Percentiles rank a stretch among this genome's conserved stretches.
Evolutionary conservation across 2,113 vertebrate species (phyloP).

Genomic region (Silurus meridionalis): DNA sequence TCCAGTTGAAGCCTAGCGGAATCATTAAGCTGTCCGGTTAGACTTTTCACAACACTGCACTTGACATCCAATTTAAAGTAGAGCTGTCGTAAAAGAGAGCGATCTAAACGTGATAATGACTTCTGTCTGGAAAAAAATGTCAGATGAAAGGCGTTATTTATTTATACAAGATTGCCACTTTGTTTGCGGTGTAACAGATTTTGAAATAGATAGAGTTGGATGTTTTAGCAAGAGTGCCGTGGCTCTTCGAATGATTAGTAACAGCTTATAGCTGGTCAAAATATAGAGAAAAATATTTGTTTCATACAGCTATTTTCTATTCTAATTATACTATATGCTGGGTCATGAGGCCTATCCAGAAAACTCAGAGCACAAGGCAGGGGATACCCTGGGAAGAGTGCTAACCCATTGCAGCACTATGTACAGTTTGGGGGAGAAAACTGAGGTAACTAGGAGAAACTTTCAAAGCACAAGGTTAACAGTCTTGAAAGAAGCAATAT

Average conservation of each 20-base stretch:
- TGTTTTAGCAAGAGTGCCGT: background rate
- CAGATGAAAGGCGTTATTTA: background rate
- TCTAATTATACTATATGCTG: too few relatives aligned
- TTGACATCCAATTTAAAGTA: conserved; percentile 27
- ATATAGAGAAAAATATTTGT: background rate
- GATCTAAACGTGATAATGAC: conserved; percentile 18
- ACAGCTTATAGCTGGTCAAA: background rate
- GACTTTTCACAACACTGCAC: background rate
- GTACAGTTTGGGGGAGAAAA: too few relatives aligned
- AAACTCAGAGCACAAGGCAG: too few relatives aligned
- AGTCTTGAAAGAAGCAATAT: too few relatives aligned
- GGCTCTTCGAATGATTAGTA: background rate
- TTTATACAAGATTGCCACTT: background rate
- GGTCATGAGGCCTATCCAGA: too few relatives aligned
- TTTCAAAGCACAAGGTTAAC: too few relatives aligned
- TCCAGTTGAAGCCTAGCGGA: conserved; percentile 25
- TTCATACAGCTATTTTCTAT: too few relatives aligned
- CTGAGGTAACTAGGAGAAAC: too few relatives aligned
- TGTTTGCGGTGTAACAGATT: background rate
- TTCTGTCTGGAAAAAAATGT: background rate
- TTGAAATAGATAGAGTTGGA: background rate
- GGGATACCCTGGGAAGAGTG: too few relatives aligned
- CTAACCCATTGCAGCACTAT: too few relatives aligned
- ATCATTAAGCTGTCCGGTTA: conserved; percentile 63
- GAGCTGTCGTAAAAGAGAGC: background rate